Conservation (phyloP, 1,140 invertebrate species). For the Papilio helenus region DNA sequence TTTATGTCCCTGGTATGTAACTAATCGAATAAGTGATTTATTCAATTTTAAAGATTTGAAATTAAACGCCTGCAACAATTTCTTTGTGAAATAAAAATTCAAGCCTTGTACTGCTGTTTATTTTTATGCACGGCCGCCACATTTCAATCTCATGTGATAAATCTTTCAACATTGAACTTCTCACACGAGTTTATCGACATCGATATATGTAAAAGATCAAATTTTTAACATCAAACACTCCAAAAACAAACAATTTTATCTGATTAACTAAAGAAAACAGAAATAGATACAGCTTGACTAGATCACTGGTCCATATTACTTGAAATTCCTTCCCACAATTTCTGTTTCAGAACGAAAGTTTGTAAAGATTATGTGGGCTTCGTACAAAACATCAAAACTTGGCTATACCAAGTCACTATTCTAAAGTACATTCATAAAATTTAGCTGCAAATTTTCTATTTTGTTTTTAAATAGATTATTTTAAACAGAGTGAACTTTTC, state of each 20-base stretch:
- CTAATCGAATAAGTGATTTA: background rate
- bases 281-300: background rate
- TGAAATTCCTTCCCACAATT: background rate
- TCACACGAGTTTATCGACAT: constrained; percentile 50
- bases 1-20: background rate
- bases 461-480: background rate
- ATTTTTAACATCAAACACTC: constrained; percentile 38
- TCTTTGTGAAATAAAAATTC: background rate
- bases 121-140: constrained; percentile 6
- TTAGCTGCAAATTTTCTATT: background rate
- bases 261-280: background rate
- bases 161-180: constrained; percentile 35
- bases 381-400: background rate
- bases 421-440: background rate
- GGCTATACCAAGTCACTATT: too few species aligned
- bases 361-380: background rate
- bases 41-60: background rate
- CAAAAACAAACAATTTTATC: constrained; percentile 51
- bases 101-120: background rate
- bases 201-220: constrained; percentile 55
- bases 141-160: constrained; percentile 1
- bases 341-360: background rate
- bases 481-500: background rate
- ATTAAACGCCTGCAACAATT: background rate
- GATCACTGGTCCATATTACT: background rate